These are phyloP conservation scores for Nomada fucata DNA, from an alignment of 2,888 invertebrate genomes.

Conservation along the genomic window DNA sequence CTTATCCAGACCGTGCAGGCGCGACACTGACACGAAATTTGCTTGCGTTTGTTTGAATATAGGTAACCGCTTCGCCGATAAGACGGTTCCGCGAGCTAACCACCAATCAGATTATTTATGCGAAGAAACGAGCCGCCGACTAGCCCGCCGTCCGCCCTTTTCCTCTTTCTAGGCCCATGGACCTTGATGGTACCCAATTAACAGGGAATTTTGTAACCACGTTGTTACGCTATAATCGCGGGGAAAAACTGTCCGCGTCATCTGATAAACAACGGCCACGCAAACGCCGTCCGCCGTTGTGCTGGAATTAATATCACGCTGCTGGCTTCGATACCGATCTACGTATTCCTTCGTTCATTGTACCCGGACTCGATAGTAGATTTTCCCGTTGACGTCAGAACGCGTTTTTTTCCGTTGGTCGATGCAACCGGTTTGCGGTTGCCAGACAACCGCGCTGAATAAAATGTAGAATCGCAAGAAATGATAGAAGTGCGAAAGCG, in stretches of 20 bases:
- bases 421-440: slow-evolving; percentile 51
- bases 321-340: slow-evolving; percentile 47
- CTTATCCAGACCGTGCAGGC: neutral
- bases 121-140: neutral
- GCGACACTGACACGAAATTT: neutral
- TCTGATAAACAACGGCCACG: slow-evolving; percentile 28
- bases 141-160: neutral
- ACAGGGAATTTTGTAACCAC: neutral
- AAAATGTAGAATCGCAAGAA: slow-evolving; percentile 2
- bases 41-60: neutral
- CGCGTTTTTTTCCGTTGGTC: slow-evolving; percentile 27
- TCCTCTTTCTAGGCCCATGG: too few species aligned
- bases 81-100: slow-evolving; percentile 11
- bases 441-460: neutral
- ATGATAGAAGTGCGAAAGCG: slow-evolving; percentile 38
- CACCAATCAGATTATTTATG: slow-evolving; percentile 4
- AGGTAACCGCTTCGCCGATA: neutral
- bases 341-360: slow-evolving; percentile 43
- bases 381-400: slow-evolving; percentile 45
- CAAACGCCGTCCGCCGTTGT: neutral
- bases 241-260: slow-evolving; percentile 31
- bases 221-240: neutral
- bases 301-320: slow-evolving; percentile 62
- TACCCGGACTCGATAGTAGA: slow-evolving; percentile 36
- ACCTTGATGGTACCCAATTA: slow-evolving; percentile 3